Conservation (phyloP, 1,140 invertebrate genomes). For the Trissolcus basalis region DNA sequence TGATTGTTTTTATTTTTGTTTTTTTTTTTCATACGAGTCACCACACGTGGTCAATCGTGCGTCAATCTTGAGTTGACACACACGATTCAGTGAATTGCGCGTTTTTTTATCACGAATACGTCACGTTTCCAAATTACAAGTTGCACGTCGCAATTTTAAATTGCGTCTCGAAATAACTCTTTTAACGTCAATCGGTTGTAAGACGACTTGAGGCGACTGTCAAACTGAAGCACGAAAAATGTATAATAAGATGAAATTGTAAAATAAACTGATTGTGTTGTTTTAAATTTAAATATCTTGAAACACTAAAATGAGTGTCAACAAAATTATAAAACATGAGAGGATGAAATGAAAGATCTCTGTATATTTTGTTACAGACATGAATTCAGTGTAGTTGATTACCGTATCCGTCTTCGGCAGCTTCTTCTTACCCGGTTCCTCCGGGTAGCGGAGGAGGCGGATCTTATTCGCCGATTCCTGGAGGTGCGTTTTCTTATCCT, state of each 20-base stretch:
- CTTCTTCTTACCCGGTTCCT: slow-evolving; percentile 72
- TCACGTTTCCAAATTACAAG: slow-evolving; percentile 34
- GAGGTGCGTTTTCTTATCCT: slow-evolving; percentile 73
- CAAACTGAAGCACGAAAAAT: too few relatives aligned
- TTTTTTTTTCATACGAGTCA: slow-evolving; percentile 46
- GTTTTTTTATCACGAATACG: slow-evolving; percentile 29
- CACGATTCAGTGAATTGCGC: slow-evolving; percentile 29
- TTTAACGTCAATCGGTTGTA: slow-evolving; percentile 5
- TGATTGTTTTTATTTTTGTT: slow-evolving; percentile 61
- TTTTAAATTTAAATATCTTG: too few relatives aligned
- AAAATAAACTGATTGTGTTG: too few relatives aligned
- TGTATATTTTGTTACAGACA: slow-evolving; percentile 67
- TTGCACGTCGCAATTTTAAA: neutral
- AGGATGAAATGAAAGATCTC: neutral
- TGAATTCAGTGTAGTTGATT: slow-evolving; percentile 69
- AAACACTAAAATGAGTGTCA: neutral
- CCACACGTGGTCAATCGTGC: slow-evolving; percentile 36
- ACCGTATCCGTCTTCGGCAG: slow-evolving; percentile 69
- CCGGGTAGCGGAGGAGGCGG: slow-evolving; percentile 68
- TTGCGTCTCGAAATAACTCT: slow-evolving; percentile 11
- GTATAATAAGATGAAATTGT: too few relatives aligned
- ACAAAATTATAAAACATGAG: neutral
- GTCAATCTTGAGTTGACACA: slow-evolving; percentile 41
- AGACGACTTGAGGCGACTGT: neutral
- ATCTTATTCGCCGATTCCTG: slow-evolving; percentile 73